Evolutionary conservation across 2,113 vertebrate species (phyloP).

Genomic region (Trochalopteron elliotii): DNA sequence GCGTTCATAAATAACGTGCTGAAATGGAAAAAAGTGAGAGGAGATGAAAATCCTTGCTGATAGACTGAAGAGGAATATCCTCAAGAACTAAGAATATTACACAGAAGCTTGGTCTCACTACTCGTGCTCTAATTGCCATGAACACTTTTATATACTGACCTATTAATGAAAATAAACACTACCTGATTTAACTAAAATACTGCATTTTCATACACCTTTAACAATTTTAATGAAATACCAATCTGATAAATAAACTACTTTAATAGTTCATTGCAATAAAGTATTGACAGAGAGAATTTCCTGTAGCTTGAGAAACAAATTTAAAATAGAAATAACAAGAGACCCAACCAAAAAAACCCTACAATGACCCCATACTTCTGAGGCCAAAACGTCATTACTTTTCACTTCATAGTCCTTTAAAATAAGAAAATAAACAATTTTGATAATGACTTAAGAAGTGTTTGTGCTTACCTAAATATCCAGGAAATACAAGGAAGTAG

Average conservation of each 20-base stretch:
- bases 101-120: background rate
- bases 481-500: constrained; percentile 31
- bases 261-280: background rate
- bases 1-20: constrained; percentile 54
- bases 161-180: background rate
- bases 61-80: constrained; percentile 7
- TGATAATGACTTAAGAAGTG: constrained; percentile 9
- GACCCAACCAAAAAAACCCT: background rate
- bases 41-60: background rate
- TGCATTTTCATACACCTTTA: background rate
- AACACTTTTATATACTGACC: background rate
- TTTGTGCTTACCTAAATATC: constrained; percentile 76
- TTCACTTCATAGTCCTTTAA: background rate
- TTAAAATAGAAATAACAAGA: background rate
- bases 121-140: background rate
- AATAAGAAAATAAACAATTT: constrained; percentile 43
- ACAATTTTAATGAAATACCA: background rate
- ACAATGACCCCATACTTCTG: background rate
- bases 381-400: background rate
- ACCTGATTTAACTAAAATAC: background rate
- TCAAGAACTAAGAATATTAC: background rate
- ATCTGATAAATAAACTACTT: background rate
- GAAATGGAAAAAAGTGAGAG: constrained; percentile 15
- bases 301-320: background rate
- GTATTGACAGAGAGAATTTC: background rate